These are phyloP conservation scores for Thunnus maccoyii DNA, from an alignment of 2,113 vertebrate genomes.

Conservation along the genomic window DNA sequence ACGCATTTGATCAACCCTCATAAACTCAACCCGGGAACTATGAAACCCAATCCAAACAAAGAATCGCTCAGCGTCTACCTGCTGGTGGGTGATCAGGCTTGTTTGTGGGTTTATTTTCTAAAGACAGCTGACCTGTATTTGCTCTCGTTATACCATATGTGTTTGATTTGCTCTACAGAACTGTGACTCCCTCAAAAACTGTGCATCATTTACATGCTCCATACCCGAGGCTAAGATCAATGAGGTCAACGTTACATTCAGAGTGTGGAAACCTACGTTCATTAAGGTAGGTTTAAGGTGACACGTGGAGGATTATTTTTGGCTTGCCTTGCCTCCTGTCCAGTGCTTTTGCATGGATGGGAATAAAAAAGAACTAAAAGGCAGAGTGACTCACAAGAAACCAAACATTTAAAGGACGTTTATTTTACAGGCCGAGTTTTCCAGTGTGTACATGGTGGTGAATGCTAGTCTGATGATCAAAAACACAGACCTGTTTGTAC, in stretches of 20 bases:
- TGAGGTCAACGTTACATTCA: slow-evolving; percentile 91
- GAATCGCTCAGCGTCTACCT: slow-evolving; percentile 87
- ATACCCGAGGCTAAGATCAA: slow-evolving; percentile 82
- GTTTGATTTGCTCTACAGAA: slow-evolving; percentile 79
- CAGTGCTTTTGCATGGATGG: background rate
- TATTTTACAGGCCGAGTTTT: slow-evolving; percentile 88
- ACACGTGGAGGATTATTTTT: background rate
- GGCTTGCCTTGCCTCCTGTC: background rate
- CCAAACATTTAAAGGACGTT: slow-evolving; percentile 2
- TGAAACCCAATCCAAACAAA: slow-evolving; percentile 73
- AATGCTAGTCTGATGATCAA: slow-evolving; percentile 83
- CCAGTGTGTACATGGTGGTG: slow-evolving; percentile 86
- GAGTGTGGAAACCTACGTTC: slow-evolving; percentile 95
- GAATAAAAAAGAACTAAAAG: background rate
- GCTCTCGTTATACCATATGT: background rate
- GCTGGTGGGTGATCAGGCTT: slow-evolving; percentile 83
- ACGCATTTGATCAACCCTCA: slow-evolving; percentile 79
- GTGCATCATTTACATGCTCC: slow-evolving; percentile 85
- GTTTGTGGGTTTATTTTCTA: background rate
- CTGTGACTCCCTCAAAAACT: too few relatives aligned
- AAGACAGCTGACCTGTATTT: background rate
- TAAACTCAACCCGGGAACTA: slow-evolving; percentile 66
- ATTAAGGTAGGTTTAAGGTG: slow-evolving; percentile 86
- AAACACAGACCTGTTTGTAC: slow-evolving; percentile 77
- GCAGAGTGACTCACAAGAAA: background rate